phyloP scores from a whole-genome alignment of 2,888 invertebrate genomes.

The Tupiocoris notatus region DNA sequence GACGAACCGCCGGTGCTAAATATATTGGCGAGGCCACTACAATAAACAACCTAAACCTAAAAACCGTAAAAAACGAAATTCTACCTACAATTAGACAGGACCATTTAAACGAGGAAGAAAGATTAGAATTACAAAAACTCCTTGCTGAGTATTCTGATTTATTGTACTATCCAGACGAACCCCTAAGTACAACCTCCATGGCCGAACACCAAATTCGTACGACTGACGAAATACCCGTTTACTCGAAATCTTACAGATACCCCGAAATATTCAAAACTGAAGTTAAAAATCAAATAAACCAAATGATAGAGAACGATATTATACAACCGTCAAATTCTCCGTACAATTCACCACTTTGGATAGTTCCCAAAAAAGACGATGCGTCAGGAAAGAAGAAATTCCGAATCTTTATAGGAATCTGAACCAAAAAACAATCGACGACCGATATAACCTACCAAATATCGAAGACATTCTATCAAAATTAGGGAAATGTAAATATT shows the following conservation, averaged over 20 bases:
- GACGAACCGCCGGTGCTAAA: too few species aligned
- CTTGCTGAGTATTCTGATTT: slow-evolving; percentile 51
- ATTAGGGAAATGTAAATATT: slow-evolving; percentile 48
- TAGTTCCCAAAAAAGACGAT: slow-evolving; percentile 43
- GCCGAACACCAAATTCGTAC: slow-evolving; percentile 53
- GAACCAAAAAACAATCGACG: slow-evolving; percentile 23
- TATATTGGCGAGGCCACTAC: not conserved
- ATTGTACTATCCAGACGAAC: slow-evolving; percentile 51
- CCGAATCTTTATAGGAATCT: slow-evolving; percentile 20
- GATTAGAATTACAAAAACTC: slow-evolving; percentile 46
- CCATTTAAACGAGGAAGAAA: slow-evolving; percentile 51
- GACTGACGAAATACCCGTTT: slow-evolving; percentile 50
- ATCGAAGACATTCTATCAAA: slow-evolving; percentile 47
- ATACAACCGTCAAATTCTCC: slow-evolving; percentile 47
- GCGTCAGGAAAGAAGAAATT: slow-evolving; percentile 35
- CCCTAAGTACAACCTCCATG: slow-evolving; percentile 51
- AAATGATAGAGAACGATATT: slow-evolving; percentile 51
- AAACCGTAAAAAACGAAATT: not conserved
- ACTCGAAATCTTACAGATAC: slow-evolving; percentile 52
- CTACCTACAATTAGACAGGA: not conserved
- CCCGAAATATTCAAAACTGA: slow-evolving; percentile 50
- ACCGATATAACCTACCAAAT: slow-evolving; percentile 17
- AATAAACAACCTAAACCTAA: not conserved
- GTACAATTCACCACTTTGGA: slow-evolving; percentile 30
- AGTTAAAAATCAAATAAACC: slow-evolving; percentile 52